Evolutionary conservation across 2,797 vertebrate genomes (phyloP), one percentile per base, ranked within the genome.

Genomic region (Coreius guichenoti): DNA sequence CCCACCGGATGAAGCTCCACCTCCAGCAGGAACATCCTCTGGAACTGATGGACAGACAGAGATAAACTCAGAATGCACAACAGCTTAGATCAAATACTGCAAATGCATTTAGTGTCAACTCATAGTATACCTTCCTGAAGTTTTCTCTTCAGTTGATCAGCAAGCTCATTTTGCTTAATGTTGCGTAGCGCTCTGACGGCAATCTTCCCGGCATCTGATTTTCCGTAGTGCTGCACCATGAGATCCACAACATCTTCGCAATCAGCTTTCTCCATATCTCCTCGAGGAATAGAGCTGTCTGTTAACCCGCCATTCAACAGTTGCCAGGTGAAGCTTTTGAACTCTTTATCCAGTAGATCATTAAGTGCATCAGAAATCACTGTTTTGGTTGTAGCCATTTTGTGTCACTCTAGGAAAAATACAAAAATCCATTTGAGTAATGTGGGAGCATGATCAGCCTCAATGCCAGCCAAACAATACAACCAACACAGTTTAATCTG

Each of bases 51-150:
- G 45, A 45, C 13, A 29, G 17, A 82, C 1, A 4, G 68, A 73
- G 11, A 45, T 26, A 14, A 21, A 29, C 13, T 36, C 31, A 23
- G 3, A 70, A 23, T 4, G 26, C 17, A n/a, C 2, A 69, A 81
- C 21, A 51, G 3, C 8, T 36, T 0, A 68, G 13, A 21, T n/a
- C 6, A 65, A 65, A 31, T 8, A 8, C 63, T 31, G 8, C 14
- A 4, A 31, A 17, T 31, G 61, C 61, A 63, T 63, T 1, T 65
- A 7, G 6, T 65, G 14, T 63, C 58, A 29, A 63, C n/a, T 26
- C 14, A 63, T 14, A 63, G 12, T 13, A 21, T 8, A 89, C 86
- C 86, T 65, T 67, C 0, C 58, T 9, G 3, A 45, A 89, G 87
- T 2, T 82, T 33, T 4, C 14, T 14, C 6, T 87, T 17, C 31